Percentiles rank a stretch among this genome's conserved stretches.
These are phyloP conservation scores for Asobara japonica DNA, from an alignment of 1,140 invertebrate genomes.

Conservation along the genomic window DNA sequence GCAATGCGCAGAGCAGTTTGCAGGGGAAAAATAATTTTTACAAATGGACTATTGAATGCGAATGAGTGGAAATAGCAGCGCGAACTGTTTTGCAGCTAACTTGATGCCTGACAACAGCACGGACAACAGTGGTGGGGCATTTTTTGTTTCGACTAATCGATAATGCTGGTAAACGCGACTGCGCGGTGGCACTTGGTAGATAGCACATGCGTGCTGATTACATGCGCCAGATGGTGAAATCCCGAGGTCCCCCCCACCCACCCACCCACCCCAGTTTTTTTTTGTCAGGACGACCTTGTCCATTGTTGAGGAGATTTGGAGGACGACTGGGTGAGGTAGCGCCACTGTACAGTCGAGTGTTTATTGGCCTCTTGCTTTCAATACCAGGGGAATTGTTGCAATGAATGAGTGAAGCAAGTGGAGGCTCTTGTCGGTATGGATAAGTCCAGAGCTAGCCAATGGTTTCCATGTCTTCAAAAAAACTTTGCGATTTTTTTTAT, in stretches of 20 bases:
- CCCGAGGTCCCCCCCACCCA: too few species aligned
- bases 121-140: neutral
- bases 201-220: neutral
- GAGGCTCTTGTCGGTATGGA: too few species aligned
- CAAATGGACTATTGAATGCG: neutral
- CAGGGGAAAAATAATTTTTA: neutral
- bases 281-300: conserved; percentile 24
- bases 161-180: neutral
- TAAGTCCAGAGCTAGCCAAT: too few species aligned
- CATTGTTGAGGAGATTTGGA: conserved; percentile 13
- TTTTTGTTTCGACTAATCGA: neutral
- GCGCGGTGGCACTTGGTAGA: neutral
- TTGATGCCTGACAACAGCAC: neutral
- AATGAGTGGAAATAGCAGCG: neutral
- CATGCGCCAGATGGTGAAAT: neutral
- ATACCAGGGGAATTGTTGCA: neutral
- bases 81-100: neutral
- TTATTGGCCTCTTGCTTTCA: neutral
- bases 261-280: too few species aligned
- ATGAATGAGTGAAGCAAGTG: neutral
- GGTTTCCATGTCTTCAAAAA: too few species aligned
- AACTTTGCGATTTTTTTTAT: too few species aligned
- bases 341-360: conserved; percentile 24
- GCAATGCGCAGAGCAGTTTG: neutral
- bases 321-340: conserved; percentile 7